Evolutionary conservation across 1,140 invertebrate species (phyloP).

Genomic region (Tetramorium alpestre): DNA sequence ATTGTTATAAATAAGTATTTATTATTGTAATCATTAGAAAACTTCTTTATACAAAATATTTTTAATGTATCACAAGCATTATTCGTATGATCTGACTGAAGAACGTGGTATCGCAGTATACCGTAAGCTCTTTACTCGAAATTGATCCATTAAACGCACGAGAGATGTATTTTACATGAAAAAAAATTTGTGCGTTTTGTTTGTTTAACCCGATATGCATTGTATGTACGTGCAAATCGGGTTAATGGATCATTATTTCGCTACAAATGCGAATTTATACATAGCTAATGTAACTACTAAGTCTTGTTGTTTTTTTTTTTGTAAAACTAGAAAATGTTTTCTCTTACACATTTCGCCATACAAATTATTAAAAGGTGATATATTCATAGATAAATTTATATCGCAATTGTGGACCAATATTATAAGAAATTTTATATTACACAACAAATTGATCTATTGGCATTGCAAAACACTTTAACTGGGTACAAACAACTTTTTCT

Average conservation of each 20-base stretch:
- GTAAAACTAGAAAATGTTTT: constrained; percentile 19
- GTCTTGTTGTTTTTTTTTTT: constrained; percentile 13
- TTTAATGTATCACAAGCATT: constrained; percentile 78
- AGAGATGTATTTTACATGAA: neutral
- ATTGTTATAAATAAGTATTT: constrained; percentile 84
- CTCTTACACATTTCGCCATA: neutral
- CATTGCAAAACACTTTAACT: constrained; percentile 20
- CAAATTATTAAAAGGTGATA: neutral
- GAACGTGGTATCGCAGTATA: constrained; percentile 37
- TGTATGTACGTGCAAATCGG: neutral
- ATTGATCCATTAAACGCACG: neutral
- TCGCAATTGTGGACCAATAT: neutral
- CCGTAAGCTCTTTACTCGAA: constrained; percentile 40
- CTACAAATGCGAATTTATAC: constrained; percentile 7
- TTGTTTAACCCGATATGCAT: neutral
- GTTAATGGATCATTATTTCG: constrained; percentile 15
- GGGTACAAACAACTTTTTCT: neutral
- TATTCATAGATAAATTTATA: constrained; percentile 6
- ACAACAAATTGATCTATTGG: neutral
- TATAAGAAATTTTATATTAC: constrained; percentile 9
- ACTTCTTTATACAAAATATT: constrained; percentile 79
- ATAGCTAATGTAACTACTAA: constrained; percentile 1
- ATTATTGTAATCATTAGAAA: constrained; percentile 82
- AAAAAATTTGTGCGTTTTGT: constrained; percentile 14
- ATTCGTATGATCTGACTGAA: constrained; percentile 70